Base-by-base conservation (phyloP, 1,140 invertebrate genomes). In the Drosophila punjabiensis region DNA sequence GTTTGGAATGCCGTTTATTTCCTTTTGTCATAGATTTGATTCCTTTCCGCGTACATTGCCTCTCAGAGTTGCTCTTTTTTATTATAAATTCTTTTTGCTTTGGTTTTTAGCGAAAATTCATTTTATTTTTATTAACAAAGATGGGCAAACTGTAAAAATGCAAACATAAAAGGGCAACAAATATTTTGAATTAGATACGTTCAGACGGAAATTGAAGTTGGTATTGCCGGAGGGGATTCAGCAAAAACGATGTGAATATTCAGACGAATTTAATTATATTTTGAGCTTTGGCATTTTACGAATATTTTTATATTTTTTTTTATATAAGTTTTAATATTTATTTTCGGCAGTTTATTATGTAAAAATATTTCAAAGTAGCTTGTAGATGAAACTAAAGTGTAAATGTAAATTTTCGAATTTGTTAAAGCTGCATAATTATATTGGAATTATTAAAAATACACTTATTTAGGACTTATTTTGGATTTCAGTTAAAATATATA, bases 261-360 rank as follows among this genome's bases (percentile, higher is more conserved):
- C 61, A 60, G 37, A 68, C 2, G 59, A 71, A 82, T 87, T 79
- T 79, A 82, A 85, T 87, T 75, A 76, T 79, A 68, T 87, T 59
- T 68, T 65, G 73, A 60, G 13, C 28, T 55, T 13, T 24, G 20
- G 7, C 24, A 41, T 32, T 64, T 55, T 24, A 0, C 6, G 7
- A 50, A 35, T 5, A 33, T 30, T 20, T 39, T 39, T 32, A 3
- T 35, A 24, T 24, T 2, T 37, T 35, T 7, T 8, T 48, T 24
- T 16, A 61, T 41, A 30, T 55, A 55, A 47, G 1, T 52, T 48
- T 55, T 28, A 24, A 8, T 39, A 30, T 43, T 53, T 52, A 28
- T 50, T 39, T 58, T 35, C 3, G 3, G 6, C 4, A 32, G 48
- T 43, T 20, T 50, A 18, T 20, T 41, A 30, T 6, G 20, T 10